Evolutionary conservation across 2,888 invertebrate genomes (phyloP).

Genomic region (Elgonia sp.): DNA sequence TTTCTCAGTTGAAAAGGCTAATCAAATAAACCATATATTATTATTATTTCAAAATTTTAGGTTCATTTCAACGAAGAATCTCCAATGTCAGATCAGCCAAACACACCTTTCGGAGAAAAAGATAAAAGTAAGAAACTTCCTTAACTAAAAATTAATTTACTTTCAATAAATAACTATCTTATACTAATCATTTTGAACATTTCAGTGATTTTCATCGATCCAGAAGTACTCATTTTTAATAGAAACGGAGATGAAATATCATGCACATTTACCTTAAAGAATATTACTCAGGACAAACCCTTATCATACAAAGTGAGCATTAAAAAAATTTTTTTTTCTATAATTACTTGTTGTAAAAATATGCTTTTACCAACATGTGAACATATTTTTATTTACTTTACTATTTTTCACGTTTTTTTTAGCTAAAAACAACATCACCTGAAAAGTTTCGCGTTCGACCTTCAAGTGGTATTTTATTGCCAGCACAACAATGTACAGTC

Average conservation of each 20-base stretch:
- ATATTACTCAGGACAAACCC: slow-evolving; percentile 88
- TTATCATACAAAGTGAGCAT: slow-evolving; percentile 91
- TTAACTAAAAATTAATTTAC: neutral
- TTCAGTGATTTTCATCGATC: slow-evolving; percentile 85
- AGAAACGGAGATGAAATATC: slow-evolving; percentile 90
- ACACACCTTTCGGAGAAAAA: slow-evolving; percentile 82
- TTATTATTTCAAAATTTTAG: slow-evolving; percentile 84
- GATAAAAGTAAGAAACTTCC: slow-evolving; percentile 60
- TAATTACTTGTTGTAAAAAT: no score
- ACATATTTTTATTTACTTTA: no score
- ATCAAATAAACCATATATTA: no score
- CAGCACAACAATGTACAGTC: slow-evolving; percentile 90
- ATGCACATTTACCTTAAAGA: slow-evolving; percentile 91
- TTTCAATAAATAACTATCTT: neutral
- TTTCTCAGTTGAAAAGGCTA: no score
- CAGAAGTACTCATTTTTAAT: slow-evolving; percentile 91
- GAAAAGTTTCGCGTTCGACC: slow-evolving; percentile 98
- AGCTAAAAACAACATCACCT: slow-evolving; percentile 98
- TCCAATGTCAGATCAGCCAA: slow-evolving; percentile 87
- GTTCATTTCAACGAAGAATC: slow-evolving; percentile 90
- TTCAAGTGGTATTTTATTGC: slow-evolving; percentile 92
- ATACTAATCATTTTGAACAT: neutral
- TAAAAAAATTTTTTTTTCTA: no score
- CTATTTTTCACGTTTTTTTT: no score
- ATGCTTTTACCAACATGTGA: no score